A percentile compares a stretch with the other conserved stretches of the same genome.
Evolutionary conservation across 2,797 vertebrate genomes (phyloP).

Genomic region (Paratrypauchen microcephalus): DNA sequence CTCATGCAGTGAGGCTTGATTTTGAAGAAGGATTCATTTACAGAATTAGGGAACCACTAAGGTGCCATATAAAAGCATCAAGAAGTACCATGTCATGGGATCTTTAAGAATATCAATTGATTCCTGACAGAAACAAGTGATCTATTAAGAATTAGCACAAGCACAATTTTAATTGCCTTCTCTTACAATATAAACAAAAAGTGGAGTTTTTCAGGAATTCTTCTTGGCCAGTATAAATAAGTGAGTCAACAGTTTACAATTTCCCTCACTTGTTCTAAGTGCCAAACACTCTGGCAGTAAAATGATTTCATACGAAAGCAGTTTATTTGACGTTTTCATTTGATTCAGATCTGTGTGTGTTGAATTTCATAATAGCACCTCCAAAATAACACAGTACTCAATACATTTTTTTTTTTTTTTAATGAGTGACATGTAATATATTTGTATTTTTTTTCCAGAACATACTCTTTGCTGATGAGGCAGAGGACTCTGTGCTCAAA

Average conservation of each 20-base stretch:
- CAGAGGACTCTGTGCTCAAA: slow-evolving; percentile 84
- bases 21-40: no score
- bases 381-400: not conserved
- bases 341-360: not conserved
- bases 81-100: no score
- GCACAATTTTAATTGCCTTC: slow-evolving; percentile 15
- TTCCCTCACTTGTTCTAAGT: not conserved
- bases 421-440: not conserved
- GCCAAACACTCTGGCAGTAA: not conserved
- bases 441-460: slow-evolving; percentile 74
- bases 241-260: not conserved
- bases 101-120: not conserved
- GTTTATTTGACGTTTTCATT: not conserved
- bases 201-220: not conserved
- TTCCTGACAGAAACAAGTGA: not conserved
- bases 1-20: no score
- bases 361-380: not conserved
- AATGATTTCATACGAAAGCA: not conserved
- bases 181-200: not conserved
- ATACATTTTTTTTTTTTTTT: not conserved
- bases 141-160: slow-evolving; percentile 1
- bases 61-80: no score
- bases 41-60: no score
- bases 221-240: no score
- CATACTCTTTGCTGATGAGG: slow-evolving; percentile 86